Conservation (phyloP, 2,797 vertebrate genomes). For the Acomys russatus region DNA sequence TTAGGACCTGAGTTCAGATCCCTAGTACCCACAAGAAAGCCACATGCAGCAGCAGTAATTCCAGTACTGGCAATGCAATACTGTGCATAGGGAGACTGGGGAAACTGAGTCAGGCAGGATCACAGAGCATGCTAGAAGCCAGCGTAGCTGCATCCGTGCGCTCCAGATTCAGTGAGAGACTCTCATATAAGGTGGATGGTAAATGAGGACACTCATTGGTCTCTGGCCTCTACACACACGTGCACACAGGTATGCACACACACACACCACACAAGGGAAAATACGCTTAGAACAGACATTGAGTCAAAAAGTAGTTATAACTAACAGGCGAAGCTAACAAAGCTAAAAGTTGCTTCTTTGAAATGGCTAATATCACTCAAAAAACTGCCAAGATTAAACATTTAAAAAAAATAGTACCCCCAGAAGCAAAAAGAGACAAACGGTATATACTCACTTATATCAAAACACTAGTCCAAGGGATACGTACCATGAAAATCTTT, state of each 20-base stretch:
- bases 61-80: not conserved
- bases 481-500: too few relatives aligned
- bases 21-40: not conserved
- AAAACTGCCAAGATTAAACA: not conserved
- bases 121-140: not conserved
- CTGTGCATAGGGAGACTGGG: not conserved
- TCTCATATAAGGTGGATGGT: not conserved
- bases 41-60: not conserved
- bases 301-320: not conserved
- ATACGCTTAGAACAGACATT: not conserved
- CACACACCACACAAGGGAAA: not conserved
- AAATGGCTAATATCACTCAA: not conserved
- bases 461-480: too few relatives aligned
- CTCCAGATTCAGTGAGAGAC: not conserved
- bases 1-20: not conserved
- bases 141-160: too few relatives aligned
- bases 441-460: too few relatives aligned
- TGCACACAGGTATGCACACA: not conserved
- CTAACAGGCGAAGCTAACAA: not conserved
- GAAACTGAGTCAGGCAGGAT: not conserved
- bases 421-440: too few relatives aligned
- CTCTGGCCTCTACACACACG: not conserved
- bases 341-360: not conserved
- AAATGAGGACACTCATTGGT: not conserved
- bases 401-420: too few relatives aligned